These are phyloP conservation scores for Accipiter cooperii DNA, from an alignment of 2,113 vertebrate genomes.

Conservation along the genomic window DNA sequence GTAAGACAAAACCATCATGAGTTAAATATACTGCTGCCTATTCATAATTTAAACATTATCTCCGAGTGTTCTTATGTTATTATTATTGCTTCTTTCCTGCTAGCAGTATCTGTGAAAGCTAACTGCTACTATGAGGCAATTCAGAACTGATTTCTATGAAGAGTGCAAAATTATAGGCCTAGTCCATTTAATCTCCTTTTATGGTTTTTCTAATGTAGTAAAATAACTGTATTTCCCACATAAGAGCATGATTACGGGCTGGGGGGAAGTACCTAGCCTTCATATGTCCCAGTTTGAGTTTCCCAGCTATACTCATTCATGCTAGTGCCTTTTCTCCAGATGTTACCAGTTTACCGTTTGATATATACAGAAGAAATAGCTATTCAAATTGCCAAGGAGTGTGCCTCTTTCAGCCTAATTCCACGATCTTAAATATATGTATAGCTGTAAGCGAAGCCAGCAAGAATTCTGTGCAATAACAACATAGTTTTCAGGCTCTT, in stretches of 20 bases:
- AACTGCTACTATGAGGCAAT: background rate
- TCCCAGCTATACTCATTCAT: background rate
- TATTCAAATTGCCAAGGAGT: background rate
- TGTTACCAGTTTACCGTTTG: background rate
- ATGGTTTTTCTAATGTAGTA: background rate
- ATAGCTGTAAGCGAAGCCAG: background rate
- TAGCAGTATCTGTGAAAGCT: background rate
- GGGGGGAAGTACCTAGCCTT: background rate
- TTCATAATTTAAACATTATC: background rate
- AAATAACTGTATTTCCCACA: background rate
- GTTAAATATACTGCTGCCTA: background rate
- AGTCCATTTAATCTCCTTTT: background rate
- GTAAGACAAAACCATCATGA: background rate
- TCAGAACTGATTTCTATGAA: background rate
- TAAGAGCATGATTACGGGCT: background rate
- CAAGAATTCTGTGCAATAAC: background rate
- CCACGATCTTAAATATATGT: background rate
- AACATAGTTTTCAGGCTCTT: background rate
- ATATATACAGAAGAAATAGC: background rate
- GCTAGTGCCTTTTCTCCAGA: background rate
- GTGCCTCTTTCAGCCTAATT: background rate
- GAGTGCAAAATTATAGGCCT: background rate
- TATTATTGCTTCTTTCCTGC: background rate
- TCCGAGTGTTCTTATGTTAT: background rate
- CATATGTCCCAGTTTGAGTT: background rate